Percentiles rank a stretch among this genome's conserved stretches.
phyloP scores from a whole-genome alignment of 2,113 vertebrate genomes.

The Recurvirostra avosetta region DNA sequence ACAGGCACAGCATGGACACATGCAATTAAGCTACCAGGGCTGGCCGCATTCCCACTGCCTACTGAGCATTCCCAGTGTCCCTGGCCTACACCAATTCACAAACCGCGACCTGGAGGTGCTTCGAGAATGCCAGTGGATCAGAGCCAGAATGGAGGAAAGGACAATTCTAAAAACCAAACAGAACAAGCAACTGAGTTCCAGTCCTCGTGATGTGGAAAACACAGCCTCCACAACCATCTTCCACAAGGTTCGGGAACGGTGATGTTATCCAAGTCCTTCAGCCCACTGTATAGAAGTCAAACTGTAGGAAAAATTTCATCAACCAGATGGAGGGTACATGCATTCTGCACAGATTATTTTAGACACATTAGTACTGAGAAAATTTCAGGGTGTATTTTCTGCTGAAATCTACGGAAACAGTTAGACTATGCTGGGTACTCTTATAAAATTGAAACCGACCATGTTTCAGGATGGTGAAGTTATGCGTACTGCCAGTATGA shows the following conservation, averaged over 20 bases:
- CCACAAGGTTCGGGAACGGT: too few relatives aligned
- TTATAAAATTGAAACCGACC: not conserved
- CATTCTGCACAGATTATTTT: not conserved
- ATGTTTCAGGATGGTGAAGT: not conserved
- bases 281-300: not conserved
- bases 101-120: not conserved
- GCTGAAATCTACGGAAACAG: not conserved
- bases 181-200: not conserved
- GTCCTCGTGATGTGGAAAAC: not conserved
- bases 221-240: accelerated
- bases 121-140: not conserved
- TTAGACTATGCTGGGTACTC: not conserved
- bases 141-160: not conserved
- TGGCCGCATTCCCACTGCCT: not conserved
- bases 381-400: not conserved
- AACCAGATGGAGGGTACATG: not conserved
- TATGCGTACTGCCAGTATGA: not conserved
- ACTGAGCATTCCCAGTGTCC: not conserved
- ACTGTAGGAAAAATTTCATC: not conserved
- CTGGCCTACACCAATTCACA: not conserved
- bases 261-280: not conserved
- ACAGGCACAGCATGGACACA: not conserved
- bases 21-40: not conserved
- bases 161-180: not conserved
- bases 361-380: not conserved